Conservation (phyloP, 2,797 vertebrate genomes). For the Xyrichtys novacula region DNA sequence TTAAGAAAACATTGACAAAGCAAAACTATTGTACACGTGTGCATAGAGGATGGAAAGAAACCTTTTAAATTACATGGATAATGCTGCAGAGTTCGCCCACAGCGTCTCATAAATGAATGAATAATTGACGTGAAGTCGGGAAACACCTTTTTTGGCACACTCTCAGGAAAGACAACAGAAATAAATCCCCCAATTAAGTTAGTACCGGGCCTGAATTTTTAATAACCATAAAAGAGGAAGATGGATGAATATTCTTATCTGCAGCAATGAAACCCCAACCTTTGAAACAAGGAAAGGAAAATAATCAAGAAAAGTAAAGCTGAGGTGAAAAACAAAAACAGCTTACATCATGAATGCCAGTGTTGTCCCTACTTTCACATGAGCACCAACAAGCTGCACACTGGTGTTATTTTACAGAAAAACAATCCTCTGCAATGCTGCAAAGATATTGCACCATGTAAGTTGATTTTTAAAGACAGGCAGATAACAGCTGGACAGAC, state of each 20-base stretch:
- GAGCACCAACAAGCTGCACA: not conserved
- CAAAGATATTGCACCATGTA: not conserved
- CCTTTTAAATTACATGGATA: not conserved
- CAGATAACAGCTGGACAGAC: not conserved
- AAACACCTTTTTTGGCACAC: constrained; percentile 8
- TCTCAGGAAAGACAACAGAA: not conserved
- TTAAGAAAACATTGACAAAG: not conserved
- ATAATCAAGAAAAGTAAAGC: constrained; percentile 5
- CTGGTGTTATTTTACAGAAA: not conserved
- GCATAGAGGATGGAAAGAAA: constrained; percentile 7
- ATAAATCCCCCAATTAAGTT: constrained; percentile 14
- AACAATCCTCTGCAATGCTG: not conserved
- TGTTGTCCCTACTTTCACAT: not conserved
- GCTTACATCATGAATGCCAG: constrained; percentile 6
- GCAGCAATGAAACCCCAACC: not conserved
- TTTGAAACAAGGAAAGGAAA: not conserved
- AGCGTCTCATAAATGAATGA: constrained; percentile 1
- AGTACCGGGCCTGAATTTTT: not conserved
- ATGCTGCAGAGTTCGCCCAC: not conserved
- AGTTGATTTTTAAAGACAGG: not conserved
- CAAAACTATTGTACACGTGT: not conserved
- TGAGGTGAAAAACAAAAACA: not conserved
- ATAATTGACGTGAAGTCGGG: constrained; percentile 5
- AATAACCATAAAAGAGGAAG: constrained; percentile 3
- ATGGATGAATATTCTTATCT: not conserved